Percentiles rank a stretch among this genome's conserved stretches.
These are phyloP conservation scores for Oncorhynchus kisutch DNA, from an alignment of 2,113 vertebrate genomes.

Conservation along the genomic window DNA sequence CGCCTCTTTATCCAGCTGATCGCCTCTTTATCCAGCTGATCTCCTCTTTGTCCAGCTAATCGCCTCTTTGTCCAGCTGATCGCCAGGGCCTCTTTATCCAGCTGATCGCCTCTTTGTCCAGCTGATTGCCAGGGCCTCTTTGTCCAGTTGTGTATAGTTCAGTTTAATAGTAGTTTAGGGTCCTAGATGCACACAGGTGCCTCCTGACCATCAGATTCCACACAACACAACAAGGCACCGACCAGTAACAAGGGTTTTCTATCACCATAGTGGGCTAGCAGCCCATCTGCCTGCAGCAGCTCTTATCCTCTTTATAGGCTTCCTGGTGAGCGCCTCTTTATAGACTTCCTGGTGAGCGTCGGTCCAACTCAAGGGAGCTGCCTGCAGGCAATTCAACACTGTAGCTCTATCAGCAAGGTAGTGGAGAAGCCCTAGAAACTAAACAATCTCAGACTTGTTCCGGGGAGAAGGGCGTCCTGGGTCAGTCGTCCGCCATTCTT, in stretches of 20 bases:
- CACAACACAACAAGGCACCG: background rate
- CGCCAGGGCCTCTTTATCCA: too few species aligned
- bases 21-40: too few species aligned
- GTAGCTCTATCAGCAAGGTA: conserved; percentile 15
- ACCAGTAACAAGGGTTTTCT: background rate
- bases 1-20: too few species aligned
- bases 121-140: background rate
- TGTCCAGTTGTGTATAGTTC: conserved; percentile 22
- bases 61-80: too few species aligned
- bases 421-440: too few species aligned
- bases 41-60: too few species aligned
- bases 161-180: background rate
- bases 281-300: background rate
- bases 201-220: background rate
- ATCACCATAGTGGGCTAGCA: conserved; percentile 10
- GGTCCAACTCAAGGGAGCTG: background rate
- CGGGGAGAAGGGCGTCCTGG: background rate
- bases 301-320: background rate
- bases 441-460: conserved; percentile 1
- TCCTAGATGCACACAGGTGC: conserved; percentile 8
- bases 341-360: background rate
- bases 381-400: background rate
- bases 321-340: background rate
- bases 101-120: too few species aligned
- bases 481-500: background rate